phyloP scores from a whole-genome alignment of 2,797 vertebrate species.

The Garrulus glandarius region DNA sequence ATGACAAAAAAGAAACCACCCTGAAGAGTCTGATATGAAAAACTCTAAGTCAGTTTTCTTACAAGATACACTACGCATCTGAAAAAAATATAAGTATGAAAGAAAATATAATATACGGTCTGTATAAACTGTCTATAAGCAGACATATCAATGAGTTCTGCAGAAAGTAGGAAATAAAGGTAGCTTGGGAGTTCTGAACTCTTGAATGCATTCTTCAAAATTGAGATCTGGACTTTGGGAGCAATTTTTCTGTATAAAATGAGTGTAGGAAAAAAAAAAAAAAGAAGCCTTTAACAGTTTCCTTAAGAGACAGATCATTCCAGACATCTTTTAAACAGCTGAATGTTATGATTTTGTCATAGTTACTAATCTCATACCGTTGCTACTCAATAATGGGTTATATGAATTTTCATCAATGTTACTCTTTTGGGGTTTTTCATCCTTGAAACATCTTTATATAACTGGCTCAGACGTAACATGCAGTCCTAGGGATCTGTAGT shows the following conservation, averaged over 20 bases:
- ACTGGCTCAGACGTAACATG: background rate
- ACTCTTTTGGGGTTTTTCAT: background rate
- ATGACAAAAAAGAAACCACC: background rate
- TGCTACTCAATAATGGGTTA: background rate
- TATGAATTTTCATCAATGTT: background rate
- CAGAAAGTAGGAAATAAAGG: background rate
- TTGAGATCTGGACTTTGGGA: background rate
- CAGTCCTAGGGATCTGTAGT: background rate
- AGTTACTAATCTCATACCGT: accelerated
- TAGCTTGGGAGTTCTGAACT: background rate
- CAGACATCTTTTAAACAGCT: background rate
- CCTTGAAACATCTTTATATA: background rate
- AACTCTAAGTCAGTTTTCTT: background rate
- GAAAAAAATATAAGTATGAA: background rate
- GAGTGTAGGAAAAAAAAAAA: background rate
- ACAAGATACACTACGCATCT: background rate
- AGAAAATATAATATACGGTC: background rate
- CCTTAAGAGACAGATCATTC: background rate
- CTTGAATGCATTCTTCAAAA: background rate
- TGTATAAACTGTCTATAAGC: background rate
- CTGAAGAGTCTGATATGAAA: background rate
- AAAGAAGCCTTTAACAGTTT: background rate
- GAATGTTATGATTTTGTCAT: background rate
- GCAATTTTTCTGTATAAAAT: background rate
- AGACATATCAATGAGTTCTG: background rate